Evolutionary conservation across 2,888 invertebrate genomes (phyloP).

Genomic region (Tromatobia lineatoria): DNA sequence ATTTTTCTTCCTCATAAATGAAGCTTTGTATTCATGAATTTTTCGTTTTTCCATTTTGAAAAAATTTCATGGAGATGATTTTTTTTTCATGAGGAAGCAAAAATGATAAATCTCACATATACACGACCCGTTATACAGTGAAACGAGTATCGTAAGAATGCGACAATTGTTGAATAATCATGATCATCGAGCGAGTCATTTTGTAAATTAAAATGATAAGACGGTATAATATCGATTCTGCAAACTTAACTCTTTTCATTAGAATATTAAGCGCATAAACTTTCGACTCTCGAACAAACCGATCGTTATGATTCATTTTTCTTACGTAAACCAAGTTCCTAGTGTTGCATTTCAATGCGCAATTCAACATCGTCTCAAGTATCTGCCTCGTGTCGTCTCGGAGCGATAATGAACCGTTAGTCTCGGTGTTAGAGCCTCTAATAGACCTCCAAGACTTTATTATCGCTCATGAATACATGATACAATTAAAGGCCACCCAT

Average conservation of each 20-base stretch:
- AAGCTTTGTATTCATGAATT: no score
- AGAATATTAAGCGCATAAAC: not conserved
- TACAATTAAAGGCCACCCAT: not conserved
- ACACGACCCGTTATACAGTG: not conserved
- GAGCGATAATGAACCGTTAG: conserved; percentile 19
- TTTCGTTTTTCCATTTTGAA: no score
- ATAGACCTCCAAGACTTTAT: not conserved
- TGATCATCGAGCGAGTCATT: not conserved
- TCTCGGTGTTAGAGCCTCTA: not conserved
- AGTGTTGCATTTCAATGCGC: conserved; percentile 4
- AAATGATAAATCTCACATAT: not conserved
- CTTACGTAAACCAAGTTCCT: not conserved
- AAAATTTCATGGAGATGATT: no score
- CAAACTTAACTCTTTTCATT: not conserved
- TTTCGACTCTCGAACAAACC: conserved; percentile 3
- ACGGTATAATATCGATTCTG: not conserved
- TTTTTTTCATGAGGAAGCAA: no score
- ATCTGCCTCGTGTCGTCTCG: conserved; percentile 13
- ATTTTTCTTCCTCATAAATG: no score
- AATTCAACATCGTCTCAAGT: conserved; percentile 23
- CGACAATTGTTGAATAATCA: not conserved
- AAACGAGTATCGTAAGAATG: not conserved
- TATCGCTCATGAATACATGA: not conserved
- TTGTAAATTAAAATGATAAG: not conserved
- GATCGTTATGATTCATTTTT: conserved; percentile 14